Evolutionary conservation across 2,797 vertebrate genomes (phyloP), one percentile per base, ranked within the genome.

Genomic region (Garrulus glandarius): DNA sequence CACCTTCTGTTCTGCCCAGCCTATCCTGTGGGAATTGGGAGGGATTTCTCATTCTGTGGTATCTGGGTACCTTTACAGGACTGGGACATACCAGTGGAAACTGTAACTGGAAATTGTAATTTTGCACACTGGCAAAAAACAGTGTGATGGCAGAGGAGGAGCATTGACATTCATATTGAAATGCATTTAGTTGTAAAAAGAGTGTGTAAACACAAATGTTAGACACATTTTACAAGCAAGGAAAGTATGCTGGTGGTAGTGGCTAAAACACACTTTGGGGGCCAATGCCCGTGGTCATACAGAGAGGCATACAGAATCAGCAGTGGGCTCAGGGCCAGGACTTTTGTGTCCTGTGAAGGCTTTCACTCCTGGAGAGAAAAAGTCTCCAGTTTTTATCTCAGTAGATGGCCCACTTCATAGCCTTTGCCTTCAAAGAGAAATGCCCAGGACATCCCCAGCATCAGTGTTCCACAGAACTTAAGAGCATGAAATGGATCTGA

Each of bases 311-410:
- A 44, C 1, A 53, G 37, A 74, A 64, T 29, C 47, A 70, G 52
- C 3, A 9, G n/a, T 26, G 37, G 70, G 20, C 34, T 67, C 34
- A 68, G 41, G 27, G 43, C 20, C 29, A 64, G 77, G 23, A 63
- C 9, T 82, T 0, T 0, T 5, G 5, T 17, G 15, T 16, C 41
- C n/a, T 57, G 9, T 44, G 77, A 56, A 57, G 24, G 34, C 34
- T 93, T 87, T 68, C 37, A 20, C 6, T 29, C 50, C 27, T 55
- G 41, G 27, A 63, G 46, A 69, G 74, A 53, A 93, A 83, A 84
- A 13, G 15, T 20, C 27, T 41, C 36, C 20, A 46, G 34, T 13
- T 64, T 50, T 75, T 44, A 44, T 29, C 17, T 60, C 24, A 20
- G 29, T 15, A 61, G 43, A 21, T 26, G 21, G 32, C 46, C 30